Base-by-base conservation (phyloP, 1,140 invertebrate genomes). In the Tigriopus japonicus region DNA sequence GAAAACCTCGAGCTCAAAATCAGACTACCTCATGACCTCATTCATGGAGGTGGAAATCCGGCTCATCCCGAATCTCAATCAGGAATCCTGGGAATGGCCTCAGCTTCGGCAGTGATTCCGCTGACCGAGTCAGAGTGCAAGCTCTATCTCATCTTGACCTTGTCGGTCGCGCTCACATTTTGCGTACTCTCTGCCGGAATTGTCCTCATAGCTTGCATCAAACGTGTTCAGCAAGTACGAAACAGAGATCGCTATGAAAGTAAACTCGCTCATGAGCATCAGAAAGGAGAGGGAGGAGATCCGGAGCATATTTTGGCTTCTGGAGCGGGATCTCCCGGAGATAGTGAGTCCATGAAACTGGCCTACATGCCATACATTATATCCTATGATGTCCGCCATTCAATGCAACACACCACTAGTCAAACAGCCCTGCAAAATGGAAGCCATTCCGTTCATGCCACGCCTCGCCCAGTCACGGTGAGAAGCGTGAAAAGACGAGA, bases 1-100 rank as follows among this genome's bases (percentile, higher is more conserved):
- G 64, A 65, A 59, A 66, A 64, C 58, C 43, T 66, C 10, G 42
- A 60, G 17, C 64, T 66, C 53, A 66, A 63, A 23, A 62, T 66
- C 6, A 63, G 62, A 53, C 59, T 64, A 43, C 65, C 65, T 21
- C 65, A 63, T 21, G 42, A 64, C 40, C 28, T 52, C 14, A 59
- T 28, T 19, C 12, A 17, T 5, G 28, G 42, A 41, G 41, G 21
- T 1, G 35, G 17, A 15, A 13, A 28, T 6, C 35, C 14, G 3
- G 40, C 55, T 23, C 9, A 35, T 35, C 28, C 28, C 3, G 28
- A 35, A 35, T 35, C 28, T 35, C 28, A 35, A 35, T 35, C 28
- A 9, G 28, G 28, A 35, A 35, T 35, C 28, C 28, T 35, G 3
- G 17, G 28, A 2, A 19, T 41, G 13, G 21, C 28, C 23, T 19